Base-by-base conservation (phyloP, 2,113 vertebrate species). In the Oxygymnocypris stewartii region DNA sequence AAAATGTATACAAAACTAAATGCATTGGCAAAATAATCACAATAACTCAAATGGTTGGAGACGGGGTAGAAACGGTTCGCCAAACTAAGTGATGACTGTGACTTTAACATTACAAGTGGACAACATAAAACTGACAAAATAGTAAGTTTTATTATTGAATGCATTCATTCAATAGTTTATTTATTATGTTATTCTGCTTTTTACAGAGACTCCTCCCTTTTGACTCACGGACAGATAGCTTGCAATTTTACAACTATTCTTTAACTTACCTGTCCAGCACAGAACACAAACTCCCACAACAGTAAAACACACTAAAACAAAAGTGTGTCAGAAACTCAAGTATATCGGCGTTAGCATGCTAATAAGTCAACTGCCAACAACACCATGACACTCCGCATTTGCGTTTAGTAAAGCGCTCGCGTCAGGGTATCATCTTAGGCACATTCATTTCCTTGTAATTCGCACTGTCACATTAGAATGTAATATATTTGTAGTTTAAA, bases 151-250 rank as follows among this genome's bases (percentile, higher is more conserved):
- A 4, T 35, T 10, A 37, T 28, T 75, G 16, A 28, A 75, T 37
- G 12, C 14, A 0, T 63, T 59, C 18, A 59, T 59, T 79, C 13
- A 25, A 57, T 6, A 23, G 20, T 37, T 44, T 13, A 74, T 59
- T 76, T 11, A 44, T 44, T 10, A 47, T 80, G 20, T 80, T 35
- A 42, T n/a, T 76, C 57, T 44, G 23, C 57, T 54, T 76, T 40
- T n/a, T 79, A 8, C 20, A 37, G 20, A 42, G 37, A 63, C 57
- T 79, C 86, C 86, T 78, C 80, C 85, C 86, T 84, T 84, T 83
- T 84, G 51, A 76, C 63, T 84, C 37, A 84, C 16, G 42, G 35
- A 63, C 49, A 83, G 35, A 51, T 44, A 57, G 37, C 28, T 42
- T 54, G 75, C 9, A 7, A 14, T 80, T 63, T 42, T 42, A n/a